Conservation (phyloP, 2,797 vertebrate genomes). For the Choloepus didactylus region DNA sequence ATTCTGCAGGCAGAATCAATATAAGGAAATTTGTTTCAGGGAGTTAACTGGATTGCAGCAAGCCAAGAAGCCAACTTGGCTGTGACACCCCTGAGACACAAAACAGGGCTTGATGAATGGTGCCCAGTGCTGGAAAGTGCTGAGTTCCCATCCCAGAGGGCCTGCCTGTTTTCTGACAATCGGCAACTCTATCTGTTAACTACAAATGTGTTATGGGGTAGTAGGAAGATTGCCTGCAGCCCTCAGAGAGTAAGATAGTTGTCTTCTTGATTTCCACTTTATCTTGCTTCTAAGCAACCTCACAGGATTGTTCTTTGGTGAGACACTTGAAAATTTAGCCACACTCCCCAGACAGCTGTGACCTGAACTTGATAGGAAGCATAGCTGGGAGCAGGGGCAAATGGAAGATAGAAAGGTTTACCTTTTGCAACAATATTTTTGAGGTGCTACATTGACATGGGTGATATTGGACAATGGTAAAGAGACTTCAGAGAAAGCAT, state of each 20-base stretch:
- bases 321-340: background rate
- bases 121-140: background rate
- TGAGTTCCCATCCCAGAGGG: background rate
- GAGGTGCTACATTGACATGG: background rate
- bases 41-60: background rate
- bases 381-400: background rate
- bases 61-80: background rate
- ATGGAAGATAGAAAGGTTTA: background rate
- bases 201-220: background rate
- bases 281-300: slow-evolving; percentile 28
- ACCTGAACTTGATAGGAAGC: background rate
- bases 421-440: background rate
- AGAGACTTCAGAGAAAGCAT: background rate
- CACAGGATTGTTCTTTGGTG: background rate
- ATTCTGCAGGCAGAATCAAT: background rate
- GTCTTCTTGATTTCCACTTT: slow-evolving; percentile 10
- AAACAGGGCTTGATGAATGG: background rate
- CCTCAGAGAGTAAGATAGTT: background rate
- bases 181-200: slow-evolving; percentile 24
- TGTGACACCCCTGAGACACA: background rate
- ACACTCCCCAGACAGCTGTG: background rate
- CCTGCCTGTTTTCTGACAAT: background rate
- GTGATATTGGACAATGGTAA: background rate
- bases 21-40: background rate
- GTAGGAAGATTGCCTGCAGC: slow-evolving; percentile 10